phyloP scores from a whole-genome alignment of 2,888 invertebrate genomes.

The Drosophila monieri region DNA sequence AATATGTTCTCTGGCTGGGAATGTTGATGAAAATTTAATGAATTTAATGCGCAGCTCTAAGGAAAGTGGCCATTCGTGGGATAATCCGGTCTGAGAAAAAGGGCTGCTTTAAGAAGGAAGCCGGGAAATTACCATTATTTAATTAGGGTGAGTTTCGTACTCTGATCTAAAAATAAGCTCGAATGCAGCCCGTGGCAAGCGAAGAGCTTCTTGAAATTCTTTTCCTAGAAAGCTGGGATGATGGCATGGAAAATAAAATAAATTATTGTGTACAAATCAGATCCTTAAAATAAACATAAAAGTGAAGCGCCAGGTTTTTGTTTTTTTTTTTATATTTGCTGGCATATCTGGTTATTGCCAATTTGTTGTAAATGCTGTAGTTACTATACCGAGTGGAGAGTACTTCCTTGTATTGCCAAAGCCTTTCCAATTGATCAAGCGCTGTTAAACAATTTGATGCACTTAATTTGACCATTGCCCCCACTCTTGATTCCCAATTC shows the following conservation, averaged over 20 bases:
- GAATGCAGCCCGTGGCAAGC: conserved; percentile 4
- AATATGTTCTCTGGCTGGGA: conserved; percentile 59
- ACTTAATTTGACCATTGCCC: conserved; percentile 48
- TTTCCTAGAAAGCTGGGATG: background rate
- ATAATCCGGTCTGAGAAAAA: conserved; percentile 27
- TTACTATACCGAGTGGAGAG: background rate
- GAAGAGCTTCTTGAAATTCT: conserved; percentile 11
- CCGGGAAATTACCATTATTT: conserved; percentile 23
- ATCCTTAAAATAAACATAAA: conserved; percentile 27
- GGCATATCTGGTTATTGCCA: background rate
- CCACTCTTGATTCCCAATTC: conserved; percentile 27
- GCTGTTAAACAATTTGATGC: conserved; percentile 61
- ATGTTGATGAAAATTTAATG: conserved; percentile 74
- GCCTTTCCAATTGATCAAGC: conserved; percentile 38
- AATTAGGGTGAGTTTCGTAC: conserved; percentile 25
- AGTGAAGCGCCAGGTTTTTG: background rate
- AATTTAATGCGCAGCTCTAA: conserved; percentile 60
- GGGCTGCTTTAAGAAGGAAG: conserved; percentile 21
- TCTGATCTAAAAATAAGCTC: conserved; percentile 20
- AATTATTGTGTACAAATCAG: background rate
- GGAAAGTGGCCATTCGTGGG: conserved; percentile 19
- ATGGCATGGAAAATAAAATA: conserved; percentile 11
- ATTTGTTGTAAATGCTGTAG: background rate
- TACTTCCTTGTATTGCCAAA: background rate
- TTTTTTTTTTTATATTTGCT: background rate